phyloP scores from a whole-genome alignment of 2,797 vertebrate species.

The Siniperca obscura region DNA sequence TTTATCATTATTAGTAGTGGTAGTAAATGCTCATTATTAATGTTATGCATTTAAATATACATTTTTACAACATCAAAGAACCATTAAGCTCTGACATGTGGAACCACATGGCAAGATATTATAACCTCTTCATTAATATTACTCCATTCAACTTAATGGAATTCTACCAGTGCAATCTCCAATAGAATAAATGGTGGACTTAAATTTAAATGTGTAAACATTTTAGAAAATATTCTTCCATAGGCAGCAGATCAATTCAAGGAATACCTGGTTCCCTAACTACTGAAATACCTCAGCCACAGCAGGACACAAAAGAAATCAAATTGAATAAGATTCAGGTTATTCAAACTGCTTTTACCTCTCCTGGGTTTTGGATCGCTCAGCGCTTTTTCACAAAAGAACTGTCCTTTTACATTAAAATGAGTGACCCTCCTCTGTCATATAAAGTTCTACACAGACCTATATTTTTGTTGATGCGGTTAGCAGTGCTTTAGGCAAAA shows the following conservation, averaged over 20 bases:
- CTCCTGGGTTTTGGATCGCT: constrained; percentile 74
- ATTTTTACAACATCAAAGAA: constrained; percentile 3
- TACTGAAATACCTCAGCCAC: constrained; percentile 54
- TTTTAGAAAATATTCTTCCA: constrained; percentile 32
- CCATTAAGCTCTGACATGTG: background rate
- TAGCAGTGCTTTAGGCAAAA: constrained; percentile 85
- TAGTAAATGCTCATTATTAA: background rate
- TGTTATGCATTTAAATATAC: background rate
- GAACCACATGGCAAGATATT: background rate
- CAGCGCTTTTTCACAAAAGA: constrained; percentile 87
- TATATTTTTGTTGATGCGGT: constrained; percentile 83
- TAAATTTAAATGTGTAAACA: constrained; percentile 40
- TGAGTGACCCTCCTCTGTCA: constrained; percentile 81
- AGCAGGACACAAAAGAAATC: constrained; percentile 61
- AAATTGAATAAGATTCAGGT: constrained; percentile 77
- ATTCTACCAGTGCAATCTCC: background rate
- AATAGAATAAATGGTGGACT: background rate
- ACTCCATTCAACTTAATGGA: background rate
- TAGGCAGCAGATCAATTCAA: constrained; percentile 46
- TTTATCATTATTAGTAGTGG: background rate
- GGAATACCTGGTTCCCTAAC: constrained; percentile 45
- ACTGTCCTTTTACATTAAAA: constrained; percentile 88
- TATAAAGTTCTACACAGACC: constrained; percentile 78
- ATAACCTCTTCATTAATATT: constrained; percentile 19
- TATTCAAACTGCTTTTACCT: constrained; percentile 70